A percentile compares a stretch with the other conserved stretches of the same genome.
Conservation (phyloP, 2,797 vertebrate species). For the Rhinichthys osculus region DNA sequence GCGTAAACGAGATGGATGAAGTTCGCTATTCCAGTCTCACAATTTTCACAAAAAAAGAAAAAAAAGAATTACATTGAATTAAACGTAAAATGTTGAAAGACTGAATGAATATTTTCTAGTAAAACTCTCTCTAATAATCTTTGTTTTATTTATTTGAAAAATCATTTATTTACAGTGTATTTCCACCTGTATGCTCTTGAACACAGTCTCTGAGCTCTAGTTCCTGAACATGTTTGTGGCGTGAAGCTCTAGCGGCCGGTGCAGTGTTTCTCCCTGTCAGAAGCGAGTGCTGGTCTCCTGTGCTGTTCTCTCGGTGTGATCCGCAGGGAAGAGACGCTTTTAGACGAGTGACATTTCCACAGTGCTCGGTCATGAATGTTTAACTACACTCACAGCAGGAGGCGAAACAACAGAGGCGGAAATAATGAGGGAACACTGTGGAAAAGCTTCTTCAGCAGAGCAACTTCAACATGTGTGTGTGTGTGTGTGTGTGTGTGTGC, state of each 20-base stretch:
- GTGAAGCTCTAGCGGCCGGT: background rate
- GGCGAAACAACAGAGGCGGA: background rate
- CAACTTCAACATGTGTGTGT: background rate
- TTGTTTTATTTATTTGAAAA: background rate
- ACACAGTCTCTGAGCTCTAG: background rate
- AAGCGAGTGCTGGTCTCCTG: background rate
- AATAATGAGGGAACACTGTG: slow-evolving; percentile 16
- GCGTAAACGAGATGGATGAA: too few relatives aligned
- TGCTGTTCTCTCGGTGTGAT: background rate
- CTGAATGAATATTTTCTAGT: background rate
- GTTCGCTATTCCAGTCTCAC: too few relatives aligned
- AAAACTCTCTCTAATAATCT: too few relatives aligned
- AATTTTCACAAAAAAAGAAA: too few relatives aligned
- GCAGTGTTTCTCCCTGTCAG: background rate
- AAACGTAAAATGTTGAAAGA: background rate
- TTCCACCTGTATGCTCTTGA: background rate
- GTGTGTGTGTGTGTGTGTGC: background rate
- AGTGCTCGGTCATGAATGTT: slow-evolving; percentile 15
- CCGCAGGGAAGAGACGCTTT: slow-evolving; percentile 1
- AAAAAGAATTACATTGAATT: background rate
- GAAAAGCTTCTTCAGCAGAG: background rate
- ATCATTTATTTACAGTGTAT: background rate
- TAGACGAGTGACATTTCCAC: slow-evolving; percentile 22
- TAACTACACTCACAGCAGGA: slow-evolving; percentile 20
- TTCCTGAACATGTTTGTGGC: background rate